These are phyloP conservation scores for Diloba caeruleocephala DNA, from an alignment of 2,888 invertebrate species.

Conservation along the genomic window DNA sequence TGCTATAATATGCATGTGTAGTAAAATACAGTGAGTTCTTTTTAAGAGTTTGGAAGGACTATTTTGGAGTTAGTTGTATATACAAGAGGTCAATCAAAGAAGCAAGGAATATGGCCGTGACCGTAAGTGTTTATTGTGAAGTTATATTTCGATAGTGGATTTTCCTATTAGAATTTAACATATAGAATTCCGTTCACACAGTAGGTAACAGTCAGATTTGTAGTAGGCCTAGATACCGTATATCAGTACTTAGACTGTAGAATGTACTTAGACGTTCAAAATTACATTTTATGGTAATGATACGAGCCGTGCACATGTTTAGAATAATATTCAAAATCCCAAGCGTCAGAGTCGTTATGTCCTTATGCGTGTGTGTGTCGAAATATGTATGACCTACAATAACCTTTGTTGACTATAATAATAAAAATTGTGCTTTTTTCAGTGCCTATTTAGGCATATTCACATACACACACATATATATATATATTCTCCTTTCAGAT, in stretches of 20 bases:
- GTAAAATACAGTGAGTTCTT: slow-evolving; percentile 3
- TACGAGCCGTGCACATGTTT: slow-evolving; percentile 33
- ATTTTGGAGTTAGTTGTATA: too few relatives aligned
- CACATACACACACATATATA: too few relatives aligned
- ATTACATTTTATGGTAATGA: slow-evolving; percentile 36
- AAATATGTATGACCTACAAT: too few relatives aligned
- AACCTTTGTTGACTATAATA: slow-evolving; percentile 11
- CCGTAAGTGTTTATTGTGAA: too few relatives aligned
- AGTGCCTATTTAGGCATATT: too few relatives aligned
- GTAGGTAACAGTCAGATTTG: slow-evolving; percentile 1
- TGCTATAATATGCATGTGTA: slow-evolving; percentile 13
- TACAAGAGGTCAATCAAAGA: too few relatives aligned
- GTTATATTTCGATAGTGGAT: too few relatives aligned
- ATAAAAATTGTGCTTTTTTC: too few relatives aligned
- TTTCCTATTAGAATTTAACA: too few relatives aligned
- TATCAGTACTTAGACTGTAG: slow-evolving; percentile 20
- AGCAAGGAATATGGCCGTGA: too few relatives aligned
- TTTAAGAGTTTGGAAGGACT: too few relatives aligned
- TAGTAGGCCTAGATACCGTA: slow-evolving; percentile 22
- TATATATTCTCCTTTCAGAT: too few relatives aligned
- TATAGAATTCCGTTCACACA: slow-evolving; percentile 26
- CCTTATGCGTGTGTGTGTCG: slow-evolving; percentile 5
- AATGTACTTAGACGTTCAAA: slow-evolving; percentile 29
- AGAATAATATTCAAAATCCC: slow-evolving; percentile 29
- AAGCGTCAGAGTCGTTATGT: slow-evolving; percentile 8